These are phyloP conservation scores for Temnothorax curvispinosus DNA, from an alignment of 1,140 invertebrate species.

Conservation along the genomic window DNA sequence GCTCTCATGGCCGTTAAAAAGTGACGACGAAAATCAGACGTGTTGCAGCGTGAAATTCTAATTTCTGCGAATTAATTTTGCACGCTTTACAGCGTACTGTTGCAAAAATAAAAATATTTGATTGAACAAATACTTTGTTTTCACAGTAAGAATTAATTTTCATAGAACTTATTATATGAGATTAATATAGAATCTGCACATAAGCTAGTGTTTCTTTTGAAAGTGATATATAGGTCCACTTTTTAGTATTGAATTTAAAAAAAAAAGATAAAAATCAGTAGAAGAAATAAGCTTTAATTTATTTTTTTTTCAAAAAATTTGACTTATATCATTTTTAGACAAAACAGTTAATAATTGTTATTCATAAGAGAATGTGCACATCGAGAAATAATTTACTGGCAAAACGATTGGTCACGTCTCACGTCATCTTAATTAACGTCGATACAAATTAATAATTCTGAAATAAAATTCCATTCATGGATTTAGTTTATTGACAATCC, in stretches of 20 bases:
- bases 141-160: constrained; percentile 1
- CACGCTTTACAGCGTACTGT: neutral
- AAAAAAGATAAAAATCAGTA: neutral
- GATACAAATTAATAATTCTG: constrained; percentile 30
- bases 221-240: neutral
- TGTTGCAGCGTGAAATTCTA: neutral
- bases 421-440: constrained; percentile 5
- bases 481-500: constrained; percentile 53
- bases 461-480: constrained; percentile 39
- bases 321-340: neutral
- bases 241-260: neutral
- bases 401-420: neutral
- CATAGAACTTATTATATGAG: neutral
- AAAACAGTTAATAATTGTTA: neutral
- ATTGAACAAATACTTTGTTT: neutral
- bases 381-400: neutral
- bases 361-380: neutral
- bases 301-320: neutral
- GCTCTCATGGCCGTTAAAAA: neutral
- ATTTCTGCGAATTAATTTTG: constrained; percentile 29
- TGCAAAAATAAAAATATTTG: neutral
- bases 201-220: neutral
- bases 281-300: neutral
- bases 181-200: constrained; percentile 25
- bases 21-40: neutral